Evolutionary conservation across 2,113 vertebrate species (phyloP).

Genomic region (Thomomys bottae): DNA sequence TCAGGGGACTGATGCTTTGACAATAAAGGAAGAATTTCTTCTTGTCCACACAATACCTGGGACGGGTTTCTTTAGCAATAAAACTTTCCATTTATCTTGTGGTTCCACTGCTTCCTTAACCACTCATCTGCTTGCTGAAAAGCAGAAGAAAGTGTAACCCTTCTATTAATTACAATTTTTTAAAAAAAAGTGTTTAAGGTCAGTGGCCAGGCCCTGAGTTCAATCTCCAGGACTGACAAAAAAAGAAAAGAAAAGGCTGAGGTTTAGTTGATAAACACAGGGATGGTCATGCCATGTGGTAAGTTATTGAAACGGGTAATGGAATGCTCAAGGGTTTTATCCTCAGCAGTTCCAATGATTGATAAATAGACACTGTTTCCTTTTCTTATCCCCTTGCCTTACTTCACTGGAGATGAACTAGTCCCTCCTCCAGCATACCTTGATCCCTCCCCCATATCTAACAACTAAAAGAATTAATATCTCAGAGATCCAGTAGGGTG

Average conservation of each 20-base stretch:
- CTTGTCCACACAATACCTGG: conserved; percentile 60
- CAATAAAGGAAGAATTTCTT: conserved; percentile 44
- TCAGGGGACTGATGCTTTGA: not conserved
- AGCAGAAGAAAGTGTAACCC: conserved; percentile 31
- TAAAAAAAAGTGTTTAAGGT: too few relatives aligned
- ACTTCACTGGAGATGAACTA: not conserved
- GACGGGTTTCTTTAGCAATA: conserved; percentile 80
- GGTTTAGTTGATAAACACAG: not conserved
- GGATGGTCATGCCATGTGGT: not conserved
- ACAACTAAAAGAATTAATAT: not conserved
- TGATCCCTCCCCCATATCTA: not conserved
- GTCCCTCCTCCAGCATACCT: not conserved
- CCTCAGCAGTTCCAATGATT: too few relatives aligned
- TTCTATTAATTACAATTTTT: too few relatives aligned
- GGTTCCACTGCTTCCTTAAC: conserved; percentile 63
- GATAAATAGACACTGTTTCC: not conserved
- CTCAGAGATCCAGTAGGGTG: too few relatives aligned
- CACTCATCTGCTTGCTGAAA: conserved; percentile 66
- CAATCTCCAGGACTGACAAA: too few relatives aligned
- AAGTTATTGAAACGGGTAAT: not conserved
- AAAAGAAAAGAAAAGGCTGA: too few relatives aligned
- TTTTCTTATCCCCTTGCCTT: not conserved
- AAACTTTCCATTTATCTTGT: conserved; percentile 49
- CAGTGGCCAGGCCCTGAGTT: too few relatives aligned
- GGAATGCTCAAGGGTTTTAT: not conserved